Base-by-base conservation (phyloP, 2,888 invertebrate genomes). In the Toxonevra muliebris region DNA sequence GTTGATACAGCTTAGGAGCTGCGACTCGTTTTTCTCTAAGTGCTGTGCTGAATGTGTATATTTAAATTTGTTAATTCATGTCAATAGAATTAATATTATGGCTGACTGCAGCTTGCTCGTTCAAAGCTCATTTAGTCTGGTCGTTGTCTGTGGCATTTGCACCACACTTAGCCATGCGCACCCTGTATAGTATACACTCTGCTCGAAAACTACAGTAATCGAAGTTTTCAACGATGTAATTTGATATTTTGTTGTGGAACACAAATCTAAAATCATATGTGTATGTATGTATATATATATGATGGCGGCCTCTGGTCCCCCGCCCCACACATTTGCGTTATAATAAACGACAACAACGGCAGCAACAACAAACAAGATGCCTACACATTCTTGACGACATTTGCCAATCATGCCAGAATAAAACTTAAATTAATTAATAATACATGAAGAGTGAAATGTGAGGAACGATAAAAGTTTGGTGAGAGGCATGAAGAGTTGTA, bases 51-150 rank as follows among this genome's bases (percentile, higher is more conserved):
- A n/a, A n/a, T n/a, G n/a, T 2, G 53, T 53, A 42, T 61, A 61
- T 42, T 53, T 50, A 17, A 41, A 17, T 42, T 61, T 20, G 13
- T 17, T n/a, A n/a, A 60, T 45, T 17, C 41, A 73, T 69, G 77
- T 76, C 69, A 71, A 30, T 70, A 69, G 81, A 82, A 81, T 81
- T 80, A 81, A 81, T 77, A 77, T 80, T 79, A 80, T 81, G 80
- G 77, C 77, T 81, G 80, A 74, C 76, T 82, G 80, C 77, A 77
- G 79, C 77, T 80, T 80, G 78, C 76, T 79, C 79, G 78, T 76
- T 80, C 76, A 81, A 80, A 79, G 79, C 77, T 77, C 75, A 79
- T 79, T 80, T 77, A 75, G 75, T 75, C 63, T 71, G 65, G 66
- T 66, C 71, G 55, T 52, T 52, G 53, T 61, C 55, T 67, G 62